Percentiles rank a stretch among this genome's conserved stretches.
phyloP scores from a whole-genome alignment of 37 sponge, comb jelly and placozoan genomes.

The Chondrilla cf. caribensis region DNA sequence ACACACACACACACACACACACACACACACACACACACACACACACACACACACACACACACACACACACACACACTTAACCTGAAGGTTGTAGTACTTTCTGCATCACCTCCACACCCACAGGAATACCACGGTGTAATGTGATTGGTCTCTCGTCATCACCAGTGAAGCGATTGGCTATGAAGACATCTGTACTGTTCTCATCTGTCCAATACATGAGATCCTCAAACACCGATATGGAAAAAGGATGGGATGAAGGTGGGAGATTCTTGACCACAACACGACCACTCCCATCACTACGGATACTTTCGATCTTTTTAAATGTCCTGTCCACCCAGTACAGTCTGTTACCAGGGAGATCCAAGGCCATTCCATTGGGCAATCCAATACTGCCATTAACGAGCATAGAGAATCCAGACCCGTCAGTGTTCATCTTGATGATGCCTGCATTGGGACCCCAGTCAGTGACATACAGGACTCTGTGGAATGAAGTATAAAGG shows the following conservation, averaged over 20 bases:
- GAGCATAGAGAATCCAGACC: not conserved
- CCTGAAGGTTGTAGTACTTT: no score
- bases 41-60: no score
- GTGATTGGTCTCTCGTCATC: not conserved
- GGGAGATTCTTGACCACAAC: not conserved
- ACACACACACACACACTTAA: no score
- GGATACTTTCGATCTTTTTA: not conserved
- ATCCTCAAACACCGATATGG: not conserved
- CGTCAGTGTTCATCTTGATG: not conserved
- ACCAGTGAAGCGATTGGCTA: not conserved
- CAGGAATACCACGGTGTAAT: no score
- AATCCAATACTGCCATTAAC: not conserved
- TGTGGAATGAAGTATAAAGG: no score
- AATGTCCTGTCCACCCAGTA: slow-evolving; percentile 24
- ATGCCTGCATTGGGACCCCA: slow-evolving; percentile 13
- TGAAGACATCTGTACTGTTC: not conserved
- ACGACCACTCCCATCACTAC: not conserved
- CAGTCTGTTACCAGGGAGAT: not conserved
- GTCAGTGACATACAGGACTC: slow-evolving; percentile 20
- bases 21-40: no score
- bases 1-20: no score
- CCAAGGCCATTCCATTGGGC: slow-evolving; percentile 27
- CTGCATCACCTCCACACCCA: no score
- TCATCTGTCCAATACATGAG: not conserved
- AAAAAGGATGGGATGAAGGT: not conserved